A percentile compares a stretch with the other conserved stretches of the same genome.
Conservation (phyloP, 2,888 invertebrate genomes). For the Saturnia japonica region DNA sequence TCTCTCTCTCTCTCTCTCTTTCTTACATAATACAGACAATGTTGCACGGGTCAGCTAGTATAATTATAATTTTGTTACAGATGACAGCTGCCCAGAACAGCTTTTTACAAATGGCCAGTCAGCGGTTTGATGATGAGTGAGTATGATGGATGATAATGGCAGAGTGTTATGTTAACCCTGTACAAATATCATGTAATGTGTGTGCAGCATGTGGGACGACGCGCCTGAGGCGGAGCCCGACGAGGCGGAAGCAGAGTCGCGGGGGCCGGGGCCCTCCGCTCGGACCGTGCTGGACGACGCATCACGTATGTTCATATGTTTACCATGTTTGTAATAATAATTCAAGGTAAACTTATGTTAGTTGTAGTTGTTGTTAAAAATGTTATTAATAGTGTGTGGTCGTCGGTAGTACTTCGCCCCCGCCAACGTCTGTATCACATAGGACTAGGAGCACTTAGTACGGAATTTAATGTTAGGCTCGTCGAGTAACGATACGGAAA, state of each 20-base stretch:
- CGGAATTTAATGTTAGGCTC: too few species aligned
- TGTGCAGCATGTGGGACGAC: slow-evolving; percentile 61
- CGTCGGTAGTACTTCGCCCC: too few species aligned
- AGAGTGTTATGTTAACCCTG: neutral
- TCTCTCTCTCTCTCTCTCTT: too few species aligned
- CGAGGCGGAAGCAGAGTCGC: slow-evolving; percentile 21
- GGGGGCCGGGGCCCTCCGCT: slow-evolving; percentile 10
- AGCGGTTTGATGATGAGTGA: slow-evolving; percentile 62
- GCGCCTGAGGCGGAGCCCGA: slow-evolving; percentile 35
- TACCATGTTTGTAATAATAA: neutral
- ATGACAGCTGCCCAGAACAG: slow-evolving; percentile 40
- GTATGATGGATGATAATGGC: slow-evolving; percentile 31
- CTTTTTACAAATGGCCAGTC: slow-evolving; percentile 56
- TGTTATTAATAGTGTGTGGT: too few species aligned
- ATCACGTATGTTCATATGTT: neutral
- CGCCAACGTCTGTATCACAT: too few species aligned
- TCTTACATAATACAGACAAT: too few species aligned
- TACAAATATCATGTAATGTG: neutral
- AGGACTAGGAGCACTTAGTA: too few species aligned
- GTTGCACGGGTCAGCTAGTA: too few species aligned
- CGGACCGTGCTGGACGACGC: neutral
- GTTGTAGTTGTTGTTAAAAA: too few species aligned
- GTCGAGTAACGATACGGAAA: too few species aligned
- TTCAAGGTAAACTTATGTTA: too few species aligned
- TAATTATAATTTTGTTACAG: slow-evolving; percentile 33